Conservation (phyloP, 2,888 invertebrate species). For the Biston betularia region DNA sequence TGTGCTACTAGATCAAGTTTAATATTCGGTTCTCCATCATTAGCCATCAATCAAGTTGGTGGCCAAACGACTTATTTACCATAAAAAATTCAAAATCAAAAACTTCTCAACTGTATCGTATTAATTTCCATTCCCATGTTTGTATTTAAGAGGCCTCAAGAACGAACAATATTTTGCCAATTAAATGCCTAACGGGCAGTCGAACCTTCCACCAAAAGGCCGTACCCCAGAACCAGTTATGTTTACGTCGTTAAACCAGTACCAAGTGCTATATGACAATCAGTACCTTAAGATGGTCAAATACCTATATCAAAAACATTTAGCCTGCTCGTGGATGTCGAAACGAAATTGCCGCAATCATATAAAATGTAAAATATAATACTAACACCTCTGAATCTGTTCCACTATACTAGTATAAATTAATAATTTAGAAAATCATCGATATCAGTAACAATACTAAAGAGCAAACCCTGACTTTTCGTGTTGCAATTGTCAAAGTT, state of each 20-base stretch:
- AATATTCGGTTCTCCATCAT: too few relatives aligned
- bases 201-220: slow-evolving; percentile 3
- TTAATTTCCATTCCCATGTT: slow-evolving; percentile 4
- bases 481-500: too few relatives aligned
- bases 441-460: neutral
- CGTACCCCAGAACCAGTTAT: slow-evolving; percentile 21
- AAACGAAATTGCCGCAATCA: too few relatives aligned
- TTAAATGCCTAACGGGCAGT: neutral
- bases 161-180: neutral
- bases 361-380: neutral
- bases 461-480: too few relatives aligned
- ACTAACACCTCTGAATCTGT: too few relatives aligned
- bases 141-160: slow-evolving; percentile 1
- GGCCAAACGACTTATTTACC: neutral
- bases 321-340: neutral
- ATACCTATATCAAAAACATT: neutral
- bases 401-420: neutral
- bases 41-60: neutral
- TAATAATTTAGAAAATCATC: neutral
- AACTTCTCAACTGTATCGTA: neutral
- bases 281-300: neutral
- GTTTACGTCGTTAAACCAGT: slow-evolving; percentile 16
- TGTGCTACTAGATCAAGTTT: too few relatives aligned
- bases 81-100: neutral
- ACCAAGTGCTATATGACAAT: neutral